Base-by-base conservation (phyloP, 2,888 invertebrate species). In the Drosophila villosipedis region DNA sequence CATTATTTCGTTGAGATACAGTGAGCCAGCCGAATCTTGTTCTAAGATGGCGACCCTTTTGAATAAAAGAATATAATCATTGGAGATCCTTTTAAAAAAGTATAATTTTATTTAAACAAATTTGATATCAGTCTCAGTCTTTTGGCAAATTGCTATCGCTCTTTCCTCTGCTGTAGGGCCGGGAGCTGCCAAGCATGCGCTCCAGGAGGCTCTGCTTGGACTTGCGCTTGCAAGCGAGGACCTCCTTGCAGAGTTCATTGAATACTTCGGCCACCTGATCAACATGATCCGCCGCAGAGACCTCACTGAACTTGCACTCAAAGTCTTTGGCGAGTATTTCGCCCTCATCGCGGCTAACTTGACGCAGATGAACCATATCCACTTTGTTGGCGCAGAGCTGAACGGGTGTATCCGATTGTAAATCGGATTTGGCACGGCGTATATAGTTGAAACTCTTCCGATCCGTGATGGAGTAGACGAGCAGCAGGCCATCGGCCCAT, bases 391-490 rank as follows among this genome's bases (percentile, higher is more conserved):
- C 98, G 37, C 97, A 96, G n/a, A 98, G 94, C n/a, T 96, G 96
- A 41, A 97, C 94, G 0, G 97, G 97, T 73, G 96, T 95, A 76
- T 97, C 96, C 0, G 95, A 95, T 92, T 95, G 96, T 72, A 95
- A 94, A 86, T 94, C 95, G 91, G 94, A 95, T 91, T 96, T 96
- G 43, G 96, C 96, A 64, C 96, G 95, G 64, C 96, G 95, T 66
- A 97, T 96, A 92, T 96, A 97, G 92, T 96, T 96, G 93, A 98
- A 97, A 33, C 97, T 97, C 77, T 95, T 95, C 58, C 97, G 94
- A 93, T 98, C 98, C 0, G 97, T 98, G 91, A 98, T 97, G 59
- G 98, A 97, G 93, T 98, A 98, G 35, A 98, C 97, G 52, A 98
- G 94, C 64, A 97, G 95, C 68, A 98, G 94, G 0, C 98, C 98